These are phyloP conservation scores for Chionis minor DNA, from an alignment of 2,113 vertebrate species.

Conservation along the genomic window DNA sequence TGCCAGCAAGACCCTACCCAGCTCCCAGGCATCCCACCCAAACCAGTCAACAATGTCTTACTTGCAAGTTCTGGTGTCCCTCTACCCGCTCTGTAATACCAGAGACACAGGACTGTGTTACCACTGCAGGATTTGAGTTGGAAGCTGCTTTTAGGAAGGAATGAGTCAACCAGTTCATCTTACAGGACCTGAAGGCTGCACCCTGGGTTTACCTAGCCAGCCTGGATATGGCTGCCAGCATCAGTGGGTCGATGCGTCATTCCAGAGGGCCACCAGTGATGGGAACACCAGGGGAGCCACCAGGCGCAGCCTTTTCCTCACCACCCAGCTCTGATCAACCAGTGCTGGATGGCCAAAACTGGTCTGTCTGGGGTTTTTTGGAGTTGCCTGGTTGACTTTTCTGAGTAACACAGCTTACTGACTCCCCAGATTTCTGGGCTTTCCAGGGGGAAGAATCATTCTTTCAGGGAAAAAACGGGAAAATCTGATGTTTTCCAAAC, in stretches of 20 bases:
- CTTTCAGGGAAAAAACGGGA: background rate
- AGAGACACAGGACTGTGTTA: background rate
- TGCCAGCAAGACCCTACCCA: background rate
- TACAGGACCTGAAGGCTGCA: background rate
- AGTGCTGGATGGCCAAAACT: background rate
- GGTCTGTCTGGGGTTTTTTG: accelerated
- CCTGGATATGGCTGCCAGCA: accelerated
- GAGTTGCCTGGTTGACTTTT: background rate
- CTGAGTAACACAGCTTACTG: background rate
- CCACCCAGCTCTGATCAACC: background rate
- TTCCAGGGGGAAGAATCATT: background rate
- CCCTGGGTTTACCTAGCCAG: accelerated
- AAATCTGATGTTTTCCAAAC: background rate
- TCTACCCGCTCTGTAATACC: background rate
- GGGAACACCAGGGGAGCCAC: accelerated
- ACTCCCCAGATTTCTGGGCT: background rate
- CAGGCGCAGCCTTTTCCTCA: no score
- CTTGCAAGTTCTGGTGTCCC: no score
- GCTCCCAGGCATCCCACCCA: background rate
- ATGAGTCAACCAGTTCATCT: background rate
- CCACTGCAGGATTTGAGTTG: background rate
- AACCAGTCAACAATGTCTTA: background rate
- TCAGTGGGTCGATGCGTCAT: accelerated
- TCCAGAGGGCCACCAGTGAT: background rate
- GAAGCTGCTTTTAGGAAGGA: background rate